phyloP scores from a whole-genome alignment of 2,888 invertebrate species.

The Noctua janthe region DNA sequence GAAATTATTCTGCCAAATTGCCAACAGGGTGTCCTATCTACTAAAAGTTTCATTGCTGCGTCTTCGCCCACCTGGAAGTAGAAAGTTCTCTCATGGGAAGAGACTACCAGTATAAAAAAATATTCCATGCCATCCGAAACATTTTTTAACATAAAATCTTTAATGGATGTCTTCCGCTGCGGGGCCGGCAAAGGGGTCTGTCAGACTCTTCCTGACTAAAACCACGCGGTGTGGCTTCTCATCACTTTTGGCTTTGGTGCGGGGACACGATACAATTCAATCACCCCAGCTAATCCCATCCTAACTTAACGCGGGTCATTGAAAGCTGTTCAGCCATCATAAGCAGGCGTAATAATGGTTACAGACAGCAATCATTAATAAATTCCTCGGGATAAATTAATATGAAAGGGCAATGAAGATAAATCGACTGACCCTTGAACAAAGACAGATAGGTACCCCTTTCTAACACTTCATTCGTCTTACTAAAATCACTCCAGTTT shows the following conservation, averaged over 20 bases:
- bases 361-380: neutral
- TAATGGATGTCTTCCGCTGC: neutral
- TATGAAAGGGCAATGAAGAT: neutral
- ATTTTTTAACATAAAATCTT: too few relatives aligned
- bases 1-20: neutral
- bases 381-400: neutral
- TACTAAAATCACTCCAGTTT: slow-evolving; percentile 63
- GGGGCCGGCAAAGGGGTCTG: neutral
- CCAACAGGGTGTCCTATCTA: neutral
- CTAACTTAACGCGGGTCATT: neutral
- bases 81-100: too few relatives aligned
- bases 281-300: neutral
- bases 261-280: neutral
- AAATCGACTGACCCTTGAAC: neutral
- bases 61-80: too few relatives aligned
- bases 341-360: neutral
- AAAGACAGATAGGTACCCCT: neutral
- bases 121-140: too few relatives aligned
- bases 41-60: too few relatives aligned
- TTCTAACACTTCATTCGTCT: neutral
- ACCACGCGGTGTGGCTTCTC: neutral
- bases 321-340: too few relatives aligned
- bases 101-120: too few relatives aligned
- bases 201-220: neutral
- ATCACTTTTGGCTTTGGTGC: neutral